Percentiles rank a stretch among this genome's conserved stretches.
phyloP scores from a whole-genome alignment of 2,113 vertebrate species.

The Caloenas nicobarica region DNA sequence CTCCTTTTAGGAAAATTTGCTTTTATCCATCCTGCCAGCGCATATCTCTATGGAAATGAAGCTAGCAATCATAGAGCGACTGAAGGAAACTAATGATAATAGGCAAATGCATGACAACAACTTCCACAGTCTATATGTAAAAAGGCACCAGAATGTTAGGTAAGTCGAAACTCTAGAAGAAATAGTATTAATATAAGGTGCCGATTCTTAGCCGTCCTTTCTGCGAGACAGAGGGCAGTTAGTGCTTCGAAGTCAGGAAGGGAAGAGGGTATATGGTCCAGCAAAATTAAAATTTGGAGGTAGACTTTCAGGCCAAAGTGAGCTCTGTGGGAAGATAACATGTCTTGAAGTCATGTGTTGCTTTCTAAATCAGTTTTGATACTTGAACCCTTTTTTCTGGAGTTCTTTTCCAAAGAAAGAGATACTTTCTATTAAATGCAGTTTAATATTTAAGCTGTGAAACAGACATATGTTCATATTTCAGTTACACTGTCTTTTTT shows the following conservation, averaged over 20 bases:
- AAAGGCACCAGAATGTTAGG: conserved; percentile 96
- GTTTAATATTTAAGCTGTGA: not conserved
- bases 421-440: not conserved
- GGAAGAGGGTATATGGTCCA: not conserved
- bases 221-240: too few relatives aligned
- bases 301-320: not conserved
- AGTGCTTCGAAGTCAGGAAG: too few relatives aligned
- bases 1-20: conserved; percentile 85
- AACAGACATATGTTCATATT: fast-evolving
- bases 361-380: not conserved
- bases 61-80: conserved; percentile 92
- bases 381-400: not conserved
- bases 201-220: not conserved
- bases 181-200: not conserved
- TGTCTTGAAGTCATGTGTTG: not conserved
- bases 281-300: not conserved
- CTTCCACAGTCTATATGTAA: conserved; percentile 96
- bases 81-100: conserved; percentile 91
- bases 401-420: not conserved
- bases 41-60: conserved; percentile 99
- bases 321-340: fast-evolving
- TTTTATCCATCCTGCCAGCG: conserved; percentile 94
- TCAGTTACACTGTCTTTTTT: not conserved
- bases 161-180: conserved; percentile 47
- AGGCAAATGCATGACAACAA: conserved; percentile 92